phyloP scores from a whole-genome alignment of 1,140 invertebrate species.

The Drosophila melanica region DNA sequence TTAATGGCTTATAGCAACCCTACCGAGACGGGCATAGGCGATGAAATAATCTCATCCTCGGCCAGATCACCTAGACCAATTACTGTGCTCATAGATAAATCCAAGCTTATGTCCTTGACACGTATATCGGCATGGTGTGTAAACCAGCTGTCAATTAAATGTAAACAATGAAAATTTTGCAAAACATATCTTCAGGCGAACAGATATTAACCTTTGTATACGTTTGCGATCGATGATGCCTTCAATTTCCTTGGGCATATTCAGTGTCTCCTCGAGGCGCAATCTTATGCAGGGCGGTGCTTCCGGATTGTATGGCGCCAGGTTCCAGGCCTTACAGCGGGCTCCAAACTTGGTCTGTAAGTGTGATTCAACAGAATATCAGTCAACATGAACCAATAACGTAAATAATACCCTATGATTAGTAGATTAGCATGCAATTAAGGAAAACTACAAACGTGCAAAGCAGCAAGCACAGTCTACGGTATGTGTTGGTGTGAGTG shows the following conservation, averaged over 20 bases:
- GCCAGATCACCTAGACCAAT: slow-evolving; percentile 91
- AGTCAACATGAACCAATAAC: slow-evolving; percentile 1
- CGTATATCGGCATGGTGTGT: slow-evolving; percentile 86
- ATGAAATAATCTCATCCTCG: slow-evolving; percentile 92
- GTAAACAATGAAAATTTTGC: neutral
- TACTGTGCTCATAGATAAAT: slow-evolving; percentile 92
- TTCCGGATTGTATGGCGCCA: slow-evolving; percentile 86
- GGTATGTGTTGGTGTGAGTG: slow-evolving; percentile 18
- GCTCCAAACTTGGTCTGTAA: slow-evolving; percentile 89
- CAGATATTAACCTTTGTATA: slow-evolving; percentile 62
- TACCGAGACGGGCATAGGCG: slow-evolving; percentile 92
- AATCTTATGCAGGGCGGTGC: slow-evolving; percentile 86
- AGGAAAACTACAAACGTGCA: slow-evolving; percentile 51
- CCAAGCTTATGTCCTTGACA: slow-evolving; percentile 88
- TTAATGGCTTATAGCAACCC: slow-evolving; percentile 30
- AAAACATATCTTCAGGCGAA: neutral
- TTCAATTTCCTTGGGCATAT: slow-evolving; percentile 67
- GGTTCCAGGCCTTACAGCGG: slow-evolving; percentile 88
- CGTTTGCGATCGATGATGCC: slow-evolving; percentile 74
- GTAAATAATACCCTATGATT: neutral
- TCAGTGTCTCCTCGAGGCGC: slow-evolving; percentile 86
- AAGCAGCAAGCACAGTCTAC: slow-evolving; percentile 46
- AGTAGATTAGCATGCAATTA: slow-evolving; percentile 9
- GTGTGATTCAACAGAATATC: slow-evolving; percentile 14
- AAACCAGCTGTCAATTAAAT: slow-evolving; percentile 76